Base-by-base conservation (phyloP, 2,113 vertebrate species). In the Pseudopodoces humilis region DNA sequence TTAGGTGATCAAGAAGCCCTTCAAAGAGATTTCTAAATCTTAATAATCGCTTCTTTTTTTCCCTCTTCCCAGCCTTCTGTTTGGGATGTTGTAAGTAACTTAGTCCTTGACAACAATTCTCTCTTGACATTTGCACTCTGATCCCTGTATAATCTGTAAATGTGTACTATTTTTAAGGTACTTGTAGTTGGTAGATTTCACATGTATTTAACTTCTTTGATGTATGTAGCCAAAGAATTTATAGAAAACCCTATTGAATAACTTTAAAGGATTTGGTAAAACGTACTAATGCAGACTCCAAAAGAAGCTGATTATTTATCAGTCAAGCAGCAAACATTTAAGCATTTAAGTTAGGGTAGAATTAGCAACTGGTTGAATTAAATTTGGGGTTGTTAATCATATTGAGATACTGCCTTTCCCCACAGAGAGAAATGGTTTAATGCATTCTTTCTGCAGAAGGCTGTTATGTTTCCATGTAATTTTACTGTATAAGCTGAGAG, bases 191-290 rank as follows among this genome's bases (percentile, higher is more conserved):
- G 27, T 87, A 88, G 37, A 56, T 91, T 95, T 96, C 58, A 53
- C 79, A 44, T 82, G 89, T 96, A 86, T 96, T 95, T 86, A 96
- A 91, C 90, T 84, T 93, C 33, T 17, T 94, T 88, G 86, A 75
- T 85, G 72, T 96, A 93, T 49, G 84, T 91, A 97, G 91, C 96
- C 97, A 97, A 98, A 98, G 96, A 97, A 94, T 82, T 92, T 86
- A 64, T 67, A 94, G 76, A 75, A 95, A 94, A 94, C 55, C 62
- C n/a, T 96, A 77, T 65, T 0, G 0, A 90, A 85, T 83, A 72
- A 53, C 39, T 90, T 79, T 22, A 1, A 8, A n/a, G 56, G 52
- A 44, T 59, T 52, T 94, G 67, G 91, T 85, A 27, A 89, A 89
- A 71, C 78, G 82, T 59, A 80, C 68, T 86, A 64, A 74, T 84